Percentiles rank a stretch among this genome's conserved stretches.
These are phyloP conservation scores for Rhopilema esculentum DNA, from an alignment of 30 jellyfish, hydroid and myxozoan genomes.

Conservation along the genomic window DNA sequence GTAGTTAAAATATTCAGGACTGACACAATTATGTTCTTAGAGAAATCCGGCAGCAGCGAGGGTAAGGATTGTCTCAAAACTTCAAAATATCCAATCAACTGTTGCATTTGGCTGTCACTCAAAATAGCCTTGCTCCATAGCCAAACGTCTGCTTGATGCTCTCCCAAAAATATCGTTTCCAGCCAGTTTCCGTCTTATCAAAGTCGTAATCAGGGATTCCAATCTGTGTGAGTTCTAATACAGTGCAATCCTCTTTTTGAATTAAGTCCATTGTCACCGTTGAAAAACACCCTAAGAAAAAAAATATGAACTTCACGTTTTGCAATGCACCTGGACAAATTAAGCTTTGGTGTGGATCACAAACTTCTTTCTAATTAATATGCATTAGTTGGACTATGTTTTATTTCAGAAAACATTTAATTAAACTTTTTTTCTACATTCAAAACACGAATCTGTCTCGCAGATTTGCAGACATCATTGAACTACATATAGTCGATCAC, in stretches of 20 bases:
- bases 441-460: too few species aligned
- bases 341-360: too few species aligned
- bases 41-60: background rate
- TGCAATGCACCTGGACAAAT: background rate
- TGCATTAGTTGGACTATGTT: too few species aligned
- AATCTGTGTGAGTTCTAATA: slow-evolving; percentile 79
- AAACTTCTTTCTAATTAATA: too few species aligned
- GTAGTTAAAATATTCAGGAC: too few species aligned
- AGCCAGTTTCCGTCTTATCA: slow-evolving; percentile 90
- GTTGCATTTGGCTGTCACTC: background rate
- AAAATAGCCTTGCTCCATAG: slow-evolving; percentile 88
- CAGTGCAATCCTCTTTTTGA: slow-evolving; percentile 85
- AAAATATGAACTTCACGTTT: background rate
- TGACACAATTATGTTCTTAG: too few species aligned
- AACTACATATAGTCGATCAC: too few species aligned
- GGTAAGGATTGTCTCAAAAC: background rate
- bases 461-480: too few species aligned
- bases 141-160: slow-evolving; percentile 94
- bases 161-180: slow-evolving; percentile 95
- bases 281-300: slow-evolving; percentile 69
- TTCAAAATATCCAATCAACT: background rate
- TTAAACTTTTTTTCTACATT: too few species aligned
- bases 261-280: slow-evolving; percentile 77
- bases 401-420: too few species aligned
- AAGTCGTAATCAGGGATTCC: slow-evolving; percentile 95